Evolutionary conservation across 1,140 invertebrate genomes (phyloP).

Genomic region (Oppia nitens): DNA sequence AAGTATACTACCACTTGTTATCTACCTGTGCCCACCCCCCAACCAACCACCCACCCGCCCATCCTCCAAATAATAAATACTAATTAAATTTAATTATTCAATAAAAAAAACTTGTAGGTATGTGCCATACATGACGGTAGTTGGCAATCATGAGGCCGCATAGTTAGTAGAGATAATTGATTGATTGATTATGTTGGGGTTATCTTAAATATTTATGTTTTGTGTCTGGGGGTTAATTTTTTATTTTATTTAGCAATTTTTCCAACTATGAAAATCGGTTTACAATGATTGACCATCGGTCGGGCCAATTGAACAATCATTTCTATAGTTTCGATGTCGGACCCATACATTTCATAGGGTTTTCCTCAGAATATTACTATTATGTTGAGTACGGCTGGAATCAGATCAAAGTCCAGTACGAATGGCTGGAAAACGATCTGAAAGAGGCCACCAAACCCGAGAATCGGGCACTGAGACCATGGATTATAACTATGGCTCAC

Average conservation of each 20-base stretch:
- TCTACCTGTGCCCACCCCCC: no score
- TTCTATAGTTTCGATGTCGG: conserved; percentile 80
- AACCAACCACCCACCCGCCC: no score
- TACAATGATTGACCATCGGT: conserved; percentile 55
- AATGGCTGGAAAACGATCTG: conserved; percentile 72
- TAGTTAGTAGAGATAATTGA: conserved; percentile 39
- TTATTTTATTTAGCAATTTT: not conserved
- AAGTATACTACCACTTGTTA: no score
- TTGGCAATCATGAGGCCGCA: conserved; percentile 72
- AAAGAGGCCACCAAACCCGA: conserved; percentile 37
- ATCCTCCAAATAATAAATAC: no score
- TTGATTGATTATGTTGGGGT: not conserved
- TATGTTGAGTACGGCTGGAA: conserved; percentile 64
- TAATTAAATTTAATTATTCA: not conserved
- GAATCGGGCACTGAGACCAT: conserved; percentile 51
- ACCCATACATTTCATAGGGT: conserved; percentile 70
- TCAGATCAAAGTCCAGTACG: conserved; percentile 53
- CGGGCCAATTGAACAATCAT: conserved; percentile 47
- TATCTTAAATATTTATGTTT: conserved; percentile 2
- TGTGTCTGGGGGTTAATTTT: not conserved
- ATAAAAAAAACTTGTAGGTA: not conserved
- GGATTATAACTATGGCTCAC: conserved; percentile 89
- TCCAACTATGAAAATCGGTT: conserved; percentile 13
- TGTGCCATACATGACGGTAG: conserved; percentile 76
- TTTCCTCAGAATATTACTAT: conserved; percentile 90